Evolutionary conservation across 2,888 invertebrate genomes (phyloP).

Genomic region (Aproaerema taeniolella): DNA sequence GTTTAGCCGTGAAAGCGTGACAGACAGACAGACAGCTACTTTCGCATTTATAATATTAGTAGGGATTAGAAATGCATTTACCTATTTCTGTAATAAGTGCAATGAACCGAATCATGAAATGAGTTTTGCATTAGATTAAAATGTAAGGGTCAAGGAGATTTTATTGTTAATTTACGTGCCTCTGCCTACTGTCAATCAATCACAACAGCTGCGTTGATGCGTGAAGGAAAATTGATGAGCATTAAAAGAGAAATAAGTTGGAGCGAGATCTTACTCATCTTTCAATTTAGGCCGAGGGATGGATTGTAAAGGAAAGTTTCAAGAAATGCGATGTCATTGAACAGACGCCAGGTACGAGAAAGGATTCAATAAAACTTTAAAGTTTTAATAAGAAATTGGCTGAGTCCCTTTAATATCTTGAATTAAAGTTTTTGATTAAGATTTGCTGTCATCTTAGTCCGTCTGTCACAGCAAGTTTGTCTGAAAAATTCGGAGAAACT

Average conservation of each 20-base stretch:
- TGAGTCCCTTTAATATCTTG: neutral
- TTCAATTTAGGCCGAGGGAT: too few species aligned
- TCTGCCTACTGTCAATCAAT: too few species aligned
- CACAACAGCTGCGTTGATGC: constrained; percentile 12
- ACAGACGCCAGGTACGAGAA: neutral
- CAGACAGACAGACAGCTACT: too few species aligned
- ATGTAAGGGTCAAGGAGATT: constrained; percentile 1
- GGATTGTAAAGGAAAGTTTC: too few species aligned
- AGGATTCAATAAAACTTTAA: neutral
- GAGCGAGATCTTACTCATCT: too few species aligned
- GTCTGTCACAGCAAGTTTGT: constrained; percentile 6
- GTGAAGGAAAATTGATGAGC: neutral
- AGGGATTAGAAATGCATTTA: too few species aligned
- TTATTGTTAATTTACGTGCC: constrained; percentile 15
- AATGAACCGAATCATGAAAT: too few species aligned
- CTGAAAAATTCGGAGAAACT: constrained; percentile 14
- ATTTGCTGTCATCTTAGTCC: constrained; percentile 7
- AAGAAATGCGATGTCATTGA: too few species aligned
- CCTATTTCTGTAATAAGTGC: too few species aligned
- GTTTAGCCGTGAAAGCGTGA: too few species aligned
- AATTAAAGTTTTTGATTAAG: constrained; percentile 10
- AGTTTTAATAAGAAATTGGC: neutral
- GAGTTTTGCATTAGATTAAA: too few species aligned
- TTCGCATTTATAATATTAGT: too few species aligned
- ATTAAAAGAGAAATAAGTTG: neutral